Base-by-base conservation (phyloP, 1,140 invertebrate species). In the Sycophila sp. region DNA sequence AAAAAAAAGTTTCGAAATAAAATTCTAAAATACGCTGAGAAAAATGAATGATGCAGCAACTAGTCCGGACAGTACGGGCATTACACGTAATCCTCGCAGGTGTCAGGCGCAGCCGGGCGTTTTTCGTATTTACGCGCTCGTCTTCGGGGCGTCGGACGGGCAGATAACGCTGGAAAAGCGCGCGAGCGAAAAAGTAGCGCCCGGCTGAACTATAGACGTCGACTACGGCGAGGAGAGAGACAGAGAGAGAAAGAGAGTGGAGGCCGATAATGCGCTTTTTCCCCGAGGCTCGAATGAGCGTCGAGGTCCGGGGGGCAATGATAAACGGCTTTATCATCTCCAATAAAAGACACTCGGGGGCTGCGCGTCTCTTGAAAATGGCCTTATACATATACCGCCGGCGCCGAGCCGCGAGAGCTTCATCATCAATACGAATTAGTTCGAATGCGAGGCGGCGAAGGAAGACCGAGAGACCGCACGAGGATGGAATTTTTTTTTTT, bases 391-490 rank as follows among this genome's bases (percentile, higher is more conserved):
- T n/a, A n/a, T n/a, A n/a, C n/a, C n/a, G 32, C 11, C 28, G 1
- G 3, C 24, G 10, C 4, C 22, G 24, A 10, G 2, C 38, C 42
- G 17, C 24, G 28, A 55, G 38, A 59, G 56, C 55, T 36, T 59
- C 65, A 40, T 63, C 49, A 56, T 70, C 51, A 63, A 64, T 70
- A 63, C 59, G 34, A 64, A 70, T 70, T 70, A 63, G 68, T 55
- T n/a, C n/a, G 42, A 8, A 17, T 6, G 34, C 19, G 30, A 10
- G 4, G 19, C 13, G 56, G 1, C 15, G 36, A 59, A 56, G 36
- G 8, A 30, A 19, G 2, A 17, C n/a, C n/a, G 5, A 15, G 53
- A n/a, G 53, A 17, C 7, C 17, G n/a, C n/a, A n/a, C n/a, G n/a
- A n/a, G n/a, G n/a, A n/a, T n/a, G 30, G 5, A 32, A 56, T 36